Conservation (phyloP, 2,797 vertebrate species). For the Cossypha caffra region DNA sequence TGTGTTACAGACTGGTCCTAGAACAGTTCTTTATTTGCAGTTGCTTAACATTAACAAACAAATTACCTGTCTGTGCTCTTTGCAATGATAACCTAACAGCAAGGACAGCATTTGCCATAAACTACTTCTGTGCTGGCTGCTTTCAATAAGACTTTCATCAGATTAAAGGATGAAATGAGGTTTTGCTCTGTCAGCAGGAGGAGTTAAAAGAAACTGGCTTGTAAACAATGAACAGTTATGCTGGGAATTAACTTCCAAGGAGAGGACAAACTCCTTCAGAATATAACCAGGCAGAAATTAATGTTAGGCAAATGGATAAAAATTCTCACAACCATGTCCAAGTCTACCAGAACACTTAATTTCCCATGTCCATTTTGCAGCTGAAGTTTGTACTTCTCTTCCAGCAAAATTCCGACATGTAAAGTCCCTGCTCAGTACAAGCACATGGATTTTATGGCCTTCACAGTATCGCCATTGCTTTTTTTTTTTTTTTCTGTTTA, state of each 20-base stretch:
- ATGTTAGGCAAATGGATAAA: background rate
- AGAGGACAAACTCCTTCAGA: background rate
- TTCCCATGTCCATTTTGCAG: background rate
- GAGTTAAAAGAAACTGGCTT: background rate
- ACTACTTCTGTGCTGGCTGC: background rate
- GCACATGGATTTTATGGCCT: slow-evolving; percentile 51
- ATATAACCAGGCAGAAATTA: background rate
- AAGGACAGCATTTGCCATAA: background rate
- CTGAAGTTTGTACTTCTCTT: slow-evolving; percentile 36
- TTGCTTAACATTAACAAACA: background rate
- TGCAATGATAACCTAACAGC: background rate
- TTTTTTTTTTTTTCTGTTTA: background rate
- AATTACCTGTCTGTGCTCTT: background rate
- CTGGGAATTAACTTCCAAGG: slow-evolving; percentile 20
- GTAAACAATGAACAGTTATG: background rate
- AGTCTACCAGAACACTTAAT: background rate
- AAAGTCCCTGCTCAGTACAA: slow-evolving; percentile 37
- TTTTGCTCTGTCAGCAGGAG: slow-evolving; percentile 10
- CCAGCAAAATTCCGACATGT: background rate
- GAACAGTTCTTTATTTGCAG: background rate
- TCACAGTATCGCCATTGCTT: background rate
- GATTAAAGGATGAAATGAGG: background rate
- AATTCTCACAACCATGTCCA: background rate
- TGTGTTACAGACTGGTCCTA: background rate
- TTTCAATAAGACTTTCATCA: slow-evolving; percentile 19